These are phyloP conservation scores for Chrysolophus pictus DNA, from an alignment of 2,797 vertebrate species.

Conservation along the genomic window DNA sequence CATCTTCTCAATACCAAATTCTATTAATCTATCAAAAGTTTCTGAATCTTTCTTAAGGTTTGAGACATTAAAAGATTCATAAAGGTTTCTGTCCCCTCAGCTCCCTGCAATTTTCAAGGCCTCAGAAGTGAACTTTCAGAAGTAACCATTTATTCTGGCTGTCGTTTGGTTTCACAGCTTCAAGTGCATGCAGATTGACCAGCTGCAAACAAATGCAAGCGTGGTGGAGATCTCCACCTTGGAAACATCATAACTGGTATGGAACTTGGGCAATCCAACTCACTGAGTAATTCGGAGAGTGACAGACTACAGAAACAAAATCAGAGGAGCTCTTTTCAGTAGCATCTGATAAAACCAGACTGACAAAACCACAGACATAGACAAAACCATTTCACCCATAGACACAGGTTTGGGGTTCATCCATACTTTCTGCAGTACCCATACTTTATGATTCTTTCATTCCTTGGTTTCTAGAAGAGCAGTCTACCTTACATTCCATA, in stretches of 20 bases:
- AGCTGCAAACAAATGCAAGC: background rate
- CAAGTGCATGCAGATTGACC: background rate
- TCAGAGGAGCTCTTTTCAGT: background rate
- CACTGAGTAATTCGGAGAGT: background rate
- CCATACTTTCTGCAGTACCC: too few relatives aligned
- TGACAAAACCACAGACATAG: background rate
- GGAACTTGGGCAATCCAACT: background rate
- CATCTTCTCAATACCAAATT: background rate
- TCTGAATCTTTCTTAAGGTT: background rate
- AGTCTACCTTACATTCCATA: background rate
- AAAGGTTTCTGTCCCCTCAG: background rate
- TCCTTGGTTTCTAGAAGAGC: background rate
- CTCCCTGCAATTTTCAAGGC: background rate
- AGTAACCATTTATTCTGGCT: background rate
- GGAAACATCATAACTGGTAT: background rate
- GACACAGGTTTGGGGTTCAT: background rate
- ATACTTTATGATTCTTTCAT: background rate
- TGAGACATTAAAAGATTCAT: background rate
- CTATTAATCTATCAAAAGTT: background rate
- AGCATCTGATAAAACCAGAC: background rate
- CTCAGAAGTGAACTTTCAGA: background rate
- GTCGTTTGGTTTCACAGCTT: background rate
- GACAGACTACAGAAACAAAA: background rate
- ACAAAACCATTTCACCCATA: background rate
- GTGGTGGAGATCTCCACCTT: background rate